Conservation (phyloP, 2,113 vertebrate species). For the Siniperca knerii region DNA sequence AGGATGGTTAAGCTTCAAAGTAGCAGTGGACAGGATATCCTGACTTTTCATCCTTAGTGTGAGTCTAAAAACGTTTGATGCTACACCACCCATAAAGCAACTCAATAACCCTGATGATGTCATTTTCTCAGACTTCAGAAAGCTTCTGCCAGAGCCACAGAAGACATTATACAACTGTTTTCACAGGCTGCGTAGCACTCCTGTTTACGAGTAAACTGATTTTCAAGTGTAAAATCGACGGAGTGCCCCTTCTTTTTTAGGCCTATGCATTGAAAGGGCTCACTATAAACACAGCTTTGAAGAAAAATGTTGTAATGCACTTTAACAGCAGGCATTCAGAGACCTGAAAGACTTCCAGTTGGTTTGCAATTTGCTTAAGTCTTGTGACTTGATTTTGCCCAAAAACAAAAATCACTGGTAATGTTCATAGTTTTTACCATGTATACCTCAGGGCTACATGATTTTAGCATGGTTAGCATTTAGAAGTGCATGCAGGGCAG, state of each 20-base stretch:
- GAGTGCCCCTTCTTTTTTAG: neutral
- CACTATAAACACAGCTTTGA: neutral
- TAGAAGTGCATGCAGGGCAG: neutral
- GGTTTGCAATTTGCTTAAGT: neutral
- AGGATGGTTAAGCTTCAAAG: neutral
- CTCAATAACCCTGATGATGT: neutral
- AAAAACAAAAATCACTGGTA: neutral
- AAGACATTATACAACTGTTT: neutral
- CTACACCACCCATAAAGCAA: neutral
- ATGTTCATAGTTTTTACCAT: neutral
- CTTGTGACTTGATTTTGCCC: neutral
- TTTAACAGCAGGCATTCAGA: neutral
- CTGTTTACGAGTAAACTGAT: neutral
- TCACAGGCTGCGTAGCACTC: neutral
- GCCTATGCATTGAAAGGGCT: neutral
- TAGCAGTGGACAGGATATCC: neutral
- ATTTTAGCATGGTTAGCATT: neutral
- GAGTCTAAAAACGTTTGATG: neutral
- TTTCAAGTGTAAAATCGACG: neutral
- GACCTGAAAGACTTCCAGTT: neutral
- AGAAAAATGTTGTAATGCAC: neutral
- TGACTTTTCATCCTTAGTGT: neutral
- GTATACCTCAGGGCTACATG: neutral
- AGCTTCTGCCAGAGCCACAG: neutral
- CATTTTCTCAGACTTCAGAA: neutral